A percentile compares a stretch with the other conserved stretches of the same genome.
phyloP scores from a whole-genome alignment of 2,113 vertebrate genomes.

The Daphoenositta chrysoptera region DNA sequence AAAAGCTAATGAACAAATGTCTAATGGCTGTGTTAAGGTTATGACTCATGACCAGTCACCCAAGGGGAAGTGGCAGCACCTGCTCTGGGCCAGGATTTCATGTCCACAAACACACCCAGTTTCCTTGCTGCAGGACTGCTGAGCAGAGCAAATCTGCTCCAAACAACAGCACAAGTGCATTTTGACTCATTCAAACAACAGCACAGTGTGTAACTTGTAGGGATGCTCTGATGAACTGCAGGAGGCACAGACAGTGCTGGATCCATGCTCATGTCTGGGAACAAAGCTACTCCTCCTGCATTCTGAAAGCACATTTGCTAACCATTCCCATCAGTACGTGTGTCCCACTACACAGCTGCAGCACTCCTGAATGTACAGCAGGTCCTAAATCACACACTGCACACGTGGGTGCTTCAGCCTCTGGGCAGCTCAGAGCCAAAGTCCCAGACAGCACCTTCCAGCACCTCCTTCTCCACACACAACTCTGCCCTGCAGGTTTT shows the following conservation, averaged over 20 bases:
- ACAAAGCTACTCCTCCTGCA: not conserved
- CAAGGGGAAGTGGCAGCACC: not conserved
- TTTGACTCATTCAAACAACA: not conserved
- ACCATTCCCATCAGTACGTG: fast-evolving
- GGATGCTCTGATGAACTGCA: not conserved
- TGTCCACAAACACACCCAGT: not conserved
- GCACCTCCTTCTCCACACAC: not conserved
- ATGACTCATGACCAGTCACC: not conserved
- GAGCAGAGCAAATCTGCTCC: not conserved
- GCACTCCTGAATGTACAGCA: not conserved
- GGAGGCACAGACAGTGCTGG: not conserved
- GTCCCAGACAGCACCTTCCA: not conserved
- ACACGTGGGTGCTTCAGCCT: fast-evolving
- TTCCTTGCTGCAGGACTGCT: not conserved
- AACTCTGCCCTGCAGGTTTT: not conserved
- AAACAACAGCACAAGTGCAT: not conserved
- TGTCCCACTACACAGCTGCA: not conserved
- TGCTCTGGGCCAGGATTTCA: not conserved
- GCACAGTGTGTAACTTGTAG: fast-evolving
- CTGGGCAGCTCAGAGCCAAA: not conserved
- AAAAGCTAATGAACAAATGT: not conserved
- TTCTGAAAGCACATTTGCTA: not conserved
- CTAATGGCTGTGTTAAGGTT: not conserved
- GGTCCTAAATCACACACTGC: not conserved
- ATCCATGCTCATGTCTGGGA: not conserved